Conservation (phyloP, 2,797 vertebrate genomes). For the Catharus ustulatus region DNA sequence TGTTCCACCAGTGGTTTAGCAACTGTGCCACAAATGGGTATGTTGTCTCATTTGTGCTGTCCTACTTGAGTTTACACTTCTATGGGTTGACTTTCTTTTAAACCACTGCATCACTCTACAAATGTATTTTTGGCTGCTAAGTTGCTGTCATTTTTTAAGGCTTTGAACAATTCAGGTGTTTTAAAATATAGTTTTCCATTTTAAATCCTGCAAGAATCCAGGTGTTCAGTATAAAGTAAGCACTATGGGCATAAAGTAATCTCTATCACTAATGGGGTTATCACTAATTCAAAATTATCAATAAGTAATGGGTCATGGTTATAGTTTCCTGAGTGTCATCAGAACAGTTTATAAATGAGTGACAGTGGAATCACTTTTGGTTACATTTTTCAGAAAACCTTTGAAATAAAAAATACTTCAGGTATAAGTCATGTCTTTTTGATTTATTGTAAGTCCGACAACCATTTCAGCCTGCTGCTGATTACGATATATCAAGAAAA, state of each 20-base stretch:
- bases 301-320: not conserved
- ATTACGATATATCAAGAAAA: not conserved
- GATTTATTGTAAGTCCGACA: not conserved
- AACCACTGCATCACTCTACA: rapidly evolving
- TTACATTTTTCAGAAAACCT: not conserved
- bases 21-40: not conserved
- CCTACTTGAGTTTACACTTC: not conserved
- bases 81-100: not conserved
- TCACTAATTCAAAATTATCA: not conserved
- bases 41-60: not conserved
- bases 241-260: not conserved
- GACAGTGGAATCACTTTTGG: not conserved
- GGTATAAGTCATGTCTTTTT: not conserved
- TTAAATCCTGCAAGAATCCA: not conserved
- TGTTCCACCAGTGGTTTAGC: not conserved
- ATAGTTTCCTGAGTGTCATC: not conserved
- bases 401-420: not conserved
- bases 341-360: not conserved
- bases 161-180: not conserved
- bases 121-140: not conserved
- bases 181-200: not conserved
- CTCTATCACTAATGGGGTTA: not conserved
- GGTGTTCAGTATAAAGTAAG: not conserved
- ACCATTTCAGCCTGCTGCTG: not conserved
- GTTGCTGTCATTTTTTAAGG: not conserved